Evolutionary conservation across 2,113 vertebrate species (phyloP).

Genomic region (Oreocharis arfaki): DNA sequence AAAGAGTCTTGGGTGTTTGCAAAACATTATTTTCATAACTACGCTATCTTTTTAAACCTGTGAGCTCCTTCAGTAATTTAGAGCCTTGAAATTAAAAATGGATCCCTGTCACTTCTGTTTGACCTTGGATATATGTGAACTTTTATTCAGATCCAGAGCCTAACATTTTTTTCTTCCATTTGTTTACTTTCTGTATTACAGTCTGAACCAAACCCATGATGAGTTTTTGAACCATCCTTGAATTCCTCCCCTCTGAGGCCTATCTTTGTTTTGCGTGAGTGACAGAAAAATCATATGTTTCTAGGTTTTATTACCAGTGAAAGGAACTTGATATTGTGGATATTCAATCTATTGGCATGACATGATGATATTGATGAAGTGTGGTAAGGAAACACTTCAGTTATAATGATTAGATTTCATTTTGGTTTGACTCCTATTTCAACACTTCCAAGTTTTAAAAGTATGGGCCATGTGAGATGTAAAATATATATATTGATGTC

Average conservation of each 20-base stretch:
- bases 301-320: not conserved
- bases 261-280: not conserved
- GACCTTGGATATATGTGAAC: not conserved
- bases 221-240: not conserved
- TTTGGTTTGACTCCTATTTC: conserved; percentile 21
- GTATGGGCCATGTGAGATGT: conserved; percentile 15
- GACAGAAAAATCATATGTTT: not conserved
- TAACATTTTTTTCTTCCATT: not conserved
- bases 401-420: conserved; percentile 23
- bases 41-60: not conserved
- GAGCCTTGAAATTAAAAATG: not conserved
- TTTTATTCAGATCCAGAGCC: not conserved
- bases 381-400: not conserved
- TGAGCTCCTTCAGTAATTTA: not conserved
- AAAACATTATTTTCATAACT: not conserved
- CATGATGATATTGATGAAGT: conserved; percentile 24
- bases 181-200: not conserved
- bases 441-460: not conserved
- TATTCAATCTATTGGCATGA: not conserved
- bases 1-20: not conserved
- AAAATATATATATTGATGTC: conserved; percentile 18
- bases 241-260: not conserved
- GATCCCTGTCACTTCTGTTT: not conserved
- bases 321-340: not conserved
- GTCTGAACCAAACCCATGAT: not conserved